Evolutionary conservation across 2,888 invertebrate genomes (phyloP).

Genomic region (Pristionchus exspectatus): DNA sequence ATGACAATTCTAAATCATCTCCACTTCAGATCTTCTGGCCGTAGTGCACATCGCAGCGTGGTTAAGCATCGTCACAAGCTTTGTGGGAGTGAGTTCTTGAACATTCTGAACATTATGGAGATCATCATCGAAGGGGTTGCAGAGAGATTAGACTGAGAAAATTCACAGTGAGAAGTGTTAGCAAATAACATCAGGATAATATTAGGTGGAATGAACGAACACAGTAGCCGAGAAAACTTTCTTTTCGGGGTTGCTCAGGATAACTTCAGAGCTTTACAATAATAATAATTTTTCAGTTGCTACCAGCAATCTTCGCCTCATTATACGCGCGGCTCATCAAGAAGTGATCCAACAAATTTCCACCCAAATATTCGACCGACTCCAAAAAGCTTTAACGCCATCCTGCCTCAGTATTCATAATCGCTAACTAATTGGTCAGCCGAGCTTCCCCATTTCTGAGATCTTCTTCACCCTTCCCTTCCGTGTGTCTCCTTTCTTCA

Average conservation of each 20-base stretch:
- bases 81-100: slow-evolving; percentile 67
- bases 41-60: slow-evolving; percentile 76
- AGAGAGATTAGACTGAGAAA: too few species aligned
- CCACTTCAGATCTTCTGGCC: slow-evolving; percentile 67
- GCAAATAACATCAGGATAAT: background rate
- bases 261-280: background rate
- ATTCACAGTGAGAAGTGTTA: background rate
- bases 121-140: background rate
- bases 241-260: too few species aligned
- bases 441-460: slow-evolving; percentile 24
- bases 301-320: slow-evolving; percentile 73
- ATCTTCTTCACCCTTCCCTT: background rate
- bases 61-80: slow-evolving; percentile 72
- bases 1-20: background rate
- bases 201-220: too few species aligned
- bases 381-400: slow-evolving; percentile 7
- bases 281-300: slow-evolving; percentile 67
- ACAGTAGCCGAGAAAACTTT: too few species aligned
- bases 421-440: background rate
- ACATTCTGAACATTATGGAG: background rate
- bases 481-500: background rate
- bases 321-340: slow-evolving; percentile 74
- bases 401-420: slow-evolving; percentile 36
- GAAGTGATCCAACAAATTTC: slow-evolving; percentile 63
- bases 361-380: background rate